Base-by-base conservation (phyloP, 1,140 invertebrate genomes). In the Andricus grossulariae region DNA sequence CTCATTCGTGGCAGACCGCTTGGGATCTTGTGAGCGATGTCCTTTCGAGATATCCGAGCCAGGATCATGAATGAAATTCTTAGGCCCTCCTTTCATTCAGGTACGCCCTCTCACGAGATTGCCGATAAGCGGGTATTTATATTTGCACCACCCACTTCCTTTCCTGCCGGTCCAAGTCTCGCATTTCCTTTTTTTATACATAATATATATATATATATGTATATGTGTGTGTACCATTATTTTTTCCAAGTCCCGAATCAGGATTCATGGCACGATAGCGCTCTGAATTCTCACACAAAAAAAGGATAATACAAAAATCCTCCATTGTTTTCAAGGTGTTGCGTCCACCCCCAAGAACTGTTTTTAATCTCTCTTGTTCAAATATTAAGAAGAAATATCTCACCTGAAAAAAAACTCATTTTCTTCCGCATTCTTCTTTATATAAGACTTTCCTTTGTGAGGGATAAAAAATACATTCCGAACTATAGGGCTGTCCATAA, bases 71-170 rank as follows among this genome's bases (percentile, higher is more conserved):
- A 90, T 89, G 89, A 89, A 88, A 86, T 83, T 82, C 83, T 81
- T 82, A 25, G 75, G 75, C 75, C 75, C 73, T 73, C 80, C 80
- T 83, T 81, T 83, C 79, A 84, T 83, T 73, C 54, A 18, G 50
- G 7, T 73, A 77, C 71, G 73, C 79, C 76, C 72, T 72, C 72
- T 78, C 83, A 85, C 82, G 81, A 86, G 86, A 89, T 91, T 83
- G 81, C 77, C 84, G 89, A 89, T 89, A 89, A 88, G 74, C 80
- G 80, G 79, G 83, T 80, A 87, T 90, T 90, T 89, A 85, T 85
- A 84, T 83, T 83, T 82, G 84, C 82, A 78, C 85, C 84, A 87
- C 84, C 84, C 78, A 83, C 83, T 84, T 88, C 83, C 86, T 77
- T 83, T 82, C 80, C 73, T 80, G 54, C 76, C 71, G 71, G 72